These are phyloP conservation scores for Mobula hypostoma DNA, from an alignment of 2,113 vertebrate genomes.

Conservation along the genomic window DNA sequence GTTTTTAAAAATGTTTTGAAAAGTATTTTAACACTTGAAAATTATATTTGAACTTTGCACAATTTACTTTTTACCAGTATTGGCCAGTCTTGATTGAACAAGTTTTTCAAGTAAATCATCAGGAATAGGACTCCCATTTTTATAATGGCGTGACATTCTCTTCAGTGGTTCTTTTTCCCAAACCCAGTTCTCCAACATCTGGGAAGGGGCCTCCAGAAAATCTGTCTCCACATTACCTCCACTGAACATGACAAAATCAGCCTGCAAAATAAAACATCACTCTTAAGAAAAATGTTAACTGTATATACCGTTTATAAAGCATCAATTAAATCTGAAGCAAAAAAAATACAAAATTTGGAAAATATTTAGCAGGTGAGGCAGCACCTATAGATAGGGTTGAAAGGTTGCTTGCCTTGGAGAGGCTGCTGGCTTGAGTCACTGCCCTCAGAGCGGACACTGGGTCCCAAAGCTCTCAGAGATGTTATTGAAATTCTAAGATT, in stretches of 20 bases:
- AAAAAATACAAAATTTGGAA: no score
- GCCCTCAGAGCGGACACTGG: no score
- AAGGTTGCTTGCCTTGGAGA: no score
- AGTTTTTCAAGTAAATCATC: conserved; percentile 75
- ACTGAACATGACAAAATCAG: conserved; percentile 82
- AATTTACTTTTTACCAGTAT: conserved; percentile 67
- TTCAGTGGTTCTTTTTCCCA: conserved; percentile 83
- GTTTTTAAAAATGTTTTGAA: no score
- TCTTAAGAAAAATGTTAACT: background rate
- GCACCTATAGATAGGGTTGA: no score
- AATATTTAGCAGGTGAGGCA: no score
- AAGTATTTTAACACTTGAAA: background rate
- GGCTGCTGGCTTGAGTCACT: no score
- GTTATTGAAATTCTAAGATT: no score
- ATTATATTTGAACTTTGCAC: background rate
- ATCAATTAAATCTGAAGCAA: background rate
- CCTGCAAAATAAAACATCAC: conserved; percentile 53
- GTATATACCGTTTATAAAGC: background rate
- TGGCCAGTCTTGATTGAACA: conserved; percentile 79
- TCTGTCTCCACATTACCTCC: conserved; percentile 89
- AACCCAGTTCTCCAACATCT: conserved; percentile 96
- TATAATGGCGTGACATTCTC: conserved; percentile 82
- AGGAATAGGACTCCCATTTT: conserved; percentile 66
- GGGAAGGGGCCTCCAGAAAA: conserved; percentile 91
- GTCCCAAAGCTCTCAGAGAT: no score